Evolutionary conservation across 2,888 invertebrate genomes (phyloP).

Genomic region (Blomia tropicalis): DNA sequence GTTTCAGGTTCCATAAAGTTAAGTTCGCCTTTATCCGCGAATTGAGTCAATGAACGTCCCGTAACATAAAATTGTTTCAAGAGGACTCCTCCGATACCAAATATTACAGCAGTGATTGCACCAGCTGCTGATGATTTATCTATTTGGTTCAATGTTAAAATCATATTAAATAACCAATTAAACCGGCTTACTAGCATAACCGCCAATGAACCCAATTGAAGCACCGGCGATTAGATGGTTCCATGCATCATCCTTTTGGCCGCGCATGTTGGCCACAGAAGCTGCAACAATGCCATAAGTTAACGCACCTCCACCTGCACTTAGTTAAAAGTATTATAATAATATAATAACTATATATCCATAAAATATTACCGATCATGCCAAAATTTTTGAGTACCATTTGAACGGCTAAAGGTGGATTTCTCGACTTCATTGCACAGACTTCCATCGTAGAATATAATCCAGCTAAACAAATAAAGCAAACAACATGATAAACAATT

Average conservation of each 20-base stretch:
- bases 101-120: neutral
- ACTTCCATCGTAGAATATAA: neutral
- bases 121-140: neutral
- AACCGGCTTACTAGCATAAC: too few species aligned
- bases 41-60: neutral
- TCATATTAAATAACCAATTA: too few species aligned
- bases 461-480: neutral
- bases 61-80: neutral
- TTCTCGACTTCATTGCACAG: neutral
- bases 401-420: neutral
- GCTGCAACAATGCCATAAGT: neutral
- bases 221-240: conserved; percentile 21
- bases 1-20: neutral
- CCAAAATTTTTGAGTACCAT: neutral
- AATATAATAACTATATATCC: neutral
- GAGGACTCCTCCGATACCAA: neutral
- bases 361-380: neutral
- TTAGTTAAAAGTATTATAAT: neutral
- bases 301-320: neutral
- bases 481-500: neutral
- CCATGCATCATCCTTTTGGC: conserved; percentile 20
- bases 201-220: conserved; percentile 21
- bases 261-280: conserved; percentile 23
- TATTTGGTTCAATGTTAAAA: neutral
- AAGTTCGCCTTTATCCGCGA: neutral